Conservation (phyloP, 2,113 vertebrate genomes). For the Ammodytes dubius region DNA sequence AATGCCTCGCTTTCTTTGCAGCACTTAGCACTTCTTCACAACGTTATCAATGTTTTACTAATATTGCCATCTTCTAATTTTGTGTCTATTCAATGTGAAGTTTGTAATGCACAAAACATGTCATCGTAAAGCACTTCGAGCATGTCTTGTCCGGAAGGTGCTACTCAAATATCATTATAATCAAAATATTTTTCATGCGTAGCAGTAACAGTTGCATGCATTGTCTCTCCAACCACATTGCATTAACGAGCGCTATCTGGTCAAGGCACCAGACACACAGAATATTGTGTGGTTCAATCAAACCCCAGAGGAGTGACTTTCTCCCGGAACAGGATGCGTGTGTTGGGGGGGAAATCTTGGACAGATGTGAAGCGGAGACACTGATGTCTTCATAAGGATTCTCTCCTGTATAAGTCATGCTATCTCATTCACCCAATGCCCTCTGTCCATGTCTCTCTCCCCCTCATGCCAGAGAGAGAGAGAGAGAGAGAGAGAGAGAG, state of each 20-base stretch:
- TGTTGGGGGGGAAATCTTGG: constrained; percentile 47
- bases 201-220: constrained; percentile 31
- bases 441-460: constrained; percentile 43
- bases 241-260: constrained; percentile 32
- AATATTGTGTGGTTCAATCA: constrained; percentile 28
- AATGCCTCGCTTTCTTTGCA: too few species aligned
- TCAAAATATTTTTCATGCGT: too few species aligned
- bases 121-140: too few species aligned
- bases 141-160: too few species aligned
- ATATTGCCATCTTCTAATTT: too few species aligned
- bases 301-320: constrained; percentile 52
- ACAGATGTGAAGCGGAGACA: constrained; percentile 76
- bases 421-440: constrained; percentile 32
- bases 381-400: constrained; percentile 82
- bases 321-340: constrained; percentile 56
- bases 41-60: too few species aligned
- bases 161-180: too few species aligned
- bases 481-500: too few species aligned
- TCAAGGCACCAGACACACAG: constrained; percentile 42
- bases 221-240: constrained; percentile 39
- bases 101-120: too few species aligned
- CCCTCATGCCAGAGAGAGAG: constrained; percentile 67
- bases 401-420: constrained; percentile 25
- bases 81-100: too few species aligned
- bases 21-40: too few species aligned